Base-by-base conservation (phyloP, 2,113 vertebrate genomes). In the Actenoides lindsayi region DNA sequence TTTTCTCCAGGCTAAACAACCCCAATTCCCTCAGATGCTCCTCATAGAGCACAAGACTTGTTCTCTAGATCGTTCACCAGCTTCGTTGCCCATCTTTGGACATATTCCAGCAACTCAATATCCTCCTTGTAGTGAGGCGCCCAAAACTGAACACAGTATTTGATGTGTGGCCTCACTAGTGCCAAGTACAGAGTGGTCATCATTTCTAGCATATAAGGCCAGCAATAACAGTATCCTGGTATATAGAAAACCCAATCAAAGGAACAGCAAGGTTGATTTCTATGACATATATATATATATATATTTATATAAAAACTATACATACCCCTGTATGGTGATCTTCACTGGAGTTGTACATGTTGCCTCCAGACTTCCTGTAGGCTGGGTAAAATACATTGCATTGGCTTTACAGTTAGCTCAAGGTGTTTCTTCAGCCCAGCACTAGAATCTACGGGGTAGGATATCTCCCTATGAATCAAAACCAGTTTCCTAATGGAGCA, bases 401-500 rank as follows among this genome's bases (percentile, higher is more conserved):
- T n/a, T 0, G 0, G 8, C 4, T 84, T 83, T 41, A 41, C 15
- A 23, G 11, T 3, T 60, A n/a, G 17, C 20, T 39, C 27, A 70
- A 13, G 28, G 42, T 9, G 15, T 37, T 82, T 41, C 35, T 59
- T 68, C 62, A 50, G 17, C 27, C 62, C 73, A 50, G 20, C 2
- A 2, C 0, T 60, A 33, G 21, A 80, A 68, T 50, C 31, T 60
- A 16, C 28, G 63, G 37, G 9, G 6, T 5, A 18, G 10, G 11
- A 30, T 41, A 16, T 18, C 37, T 44, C 39, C 28, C 7, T 57
- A 48, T 30, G 19, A 60, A 73, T n/a, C 39, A 57, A 91, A 93
- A 60, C 10, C 10, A 50, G 11, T 14, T 63, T 76, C 30, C 23
- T 21, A 65, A 8, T 4, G 5, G 30, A 51, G 10, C 21, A 71